Base-by-base conservation (phyloP, 2,888 invertebrate species). In the Stictocephala bisonia region DNA sequence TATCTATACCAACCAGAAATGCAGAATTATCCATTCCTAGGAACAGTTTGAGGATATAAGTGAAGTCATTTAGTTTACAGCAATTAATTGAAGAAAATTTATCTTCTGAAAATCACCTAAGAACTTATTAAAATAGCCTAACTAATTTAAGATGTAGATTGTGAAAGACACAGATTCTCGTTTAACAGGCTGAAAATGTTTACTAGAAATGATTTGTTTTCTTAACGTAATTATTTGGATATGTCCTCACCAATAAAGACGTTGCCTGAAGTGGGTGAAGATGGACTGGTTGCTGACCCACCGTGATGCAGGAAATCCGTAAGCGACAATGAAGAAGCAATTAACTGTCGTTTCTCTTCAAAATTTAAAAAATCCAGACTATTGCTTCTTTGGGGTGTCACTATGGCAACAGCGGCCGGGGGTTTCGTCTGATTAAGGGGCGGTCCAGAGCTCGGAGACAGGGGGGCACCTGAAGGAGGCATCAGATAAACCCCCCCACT, bases 311-410 rank as follows among this genome's bases (percentile, higher is more conserved):
- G 85, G 82, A 95, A 94, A 85, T 95, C 95, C 79, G 94, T 93
- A 75, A 95, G 87, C 77, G 94, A 94, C 82, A 95, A 84, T 67
- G 94, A 94, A 77, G 94, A 94, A 58, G 95, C 95, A 79, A 95
- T 95, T 82, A 95, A 86, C 85, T 94, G 93, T 81, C 95, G 88
- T 84, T 94, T 94, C 87, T 95, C 95, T 85, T 95, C 94, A 84
- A 95, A 95, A 86, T 95, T 95, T 73, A 95, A 88, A 86, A 93
- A 93, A 87, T 94, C 94, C 87, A 94, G 88, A 82, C 93, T 93
- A 85, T 90, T 93, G 86, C 93, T 93, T 81, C 93, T 85, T 80
- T 91, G 91, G 0, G 91, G 91, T 29, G 89, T 88, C 29, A 90
- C 90, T 27, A 91, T 90, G 68, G 90, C 80, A 75, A 82, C 79